Percentiles rank a stretch among this genome's conserved stretches.
phyloP scores from a whole-genome alignment of 2,888 invertebrate genomes.

The Leptinotarsa juncta region DNA sequence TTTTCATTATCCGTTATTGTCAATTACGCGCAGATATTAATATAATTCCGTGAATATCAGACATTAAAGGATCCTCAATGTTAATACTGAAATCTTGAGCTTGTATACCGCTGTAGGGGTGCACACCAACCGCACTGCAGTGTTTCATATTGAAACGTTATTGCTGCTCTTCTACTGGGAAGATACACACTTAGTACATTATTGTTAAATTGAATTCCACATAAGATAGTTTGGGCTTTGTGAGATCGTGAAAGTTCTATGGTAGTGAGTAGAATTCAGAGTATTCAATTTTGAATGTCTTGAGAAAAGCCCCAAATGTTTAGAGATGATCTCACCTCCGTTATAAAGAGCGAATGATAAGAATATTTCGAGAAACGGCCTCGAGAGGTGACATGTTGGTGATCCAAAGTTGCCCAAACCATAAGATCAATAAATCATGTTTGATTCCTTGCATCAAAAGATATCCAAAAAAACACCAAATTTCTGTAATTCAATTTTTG shows the following conservation, averaged over 20 bases:
- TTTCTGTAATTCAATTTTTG: no score
- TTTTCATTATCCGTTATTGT: slow-evolving; percentile 17
- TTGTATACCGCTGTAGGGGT: slow-evolving; percentile 13
- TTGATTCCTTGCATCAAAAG: no score
- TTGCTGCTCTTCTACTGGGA: slow-evolving; percentile 13
- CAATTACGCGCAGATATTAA: slow-evolving; percentile 13
- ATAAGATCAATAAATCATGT: no score
- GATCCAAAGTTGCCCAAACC: no score
- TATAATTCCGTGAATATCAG: slow-evolving; percentile 17
- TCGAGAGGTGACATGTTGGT: no score
- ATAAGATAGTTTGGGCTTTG: slow-evolving; percentile 12
- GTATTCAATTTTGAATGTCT: not conserved
- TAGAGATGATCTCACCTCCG: no score
- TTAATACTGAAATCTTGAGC: slow-evolving; percentile 20
- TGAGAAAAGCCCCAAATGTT: not conserved
- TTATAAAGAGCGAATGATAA: no score
- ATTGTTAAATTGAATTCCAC: slow-evolving; percentile 16
- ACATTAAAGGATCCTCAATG: slow-evolving; percentile 12
- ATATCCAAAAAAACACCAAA: no score
- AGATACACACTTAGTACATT: slow-evolving; percentile 10
- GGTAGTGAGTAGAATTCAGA: not conserved
- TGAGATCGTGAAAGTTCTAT: not conserved
- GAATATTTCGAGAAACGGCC: no score
- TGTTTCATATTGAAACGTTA: slow-evolving; percentile 15
- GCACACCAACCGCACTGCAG: slow-evolving; percentile 4